Conservation (phyloP, 30 jellyfish, hydroid and myxozoan genomes). For the Phacellophora camtschatica region DNA sequence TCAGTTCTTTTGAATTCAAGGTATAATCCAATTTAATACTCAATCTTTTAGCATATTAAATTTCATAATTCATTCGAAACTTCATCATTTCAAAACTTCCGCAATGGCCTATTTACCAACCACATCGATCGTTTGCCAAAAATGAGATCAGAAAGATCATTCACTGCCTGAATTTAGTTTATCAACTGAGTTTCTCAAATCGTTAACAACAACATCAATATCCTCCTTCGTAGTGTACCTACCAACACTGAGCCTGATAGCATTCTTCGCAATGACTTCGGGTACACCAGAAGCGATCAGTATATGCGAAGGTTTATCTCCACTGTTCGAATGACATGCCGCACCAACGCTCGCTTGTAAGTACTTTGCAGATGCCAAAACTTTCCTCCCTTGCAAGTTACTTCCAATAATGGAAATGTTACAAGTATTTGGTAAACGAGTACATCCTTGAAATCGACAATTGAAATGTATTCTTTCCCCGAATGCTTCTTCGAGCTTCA, state of each 20-base stretch:
- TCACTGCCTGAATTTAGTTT: not conserved
- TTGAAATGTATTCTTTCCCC: constrained; percentile 45
- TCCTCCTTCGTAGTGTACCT: constrained; percentile 79
- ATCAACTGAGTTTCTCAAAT: constrained; percentile 44
- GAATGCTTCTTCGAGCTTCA: constrained; percentile 40
- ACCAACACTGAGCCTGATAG: constrained; percentile 90
- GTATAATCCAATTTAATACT: too few relatives aligned
- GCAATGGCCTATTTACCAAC: too few relatives aligned
- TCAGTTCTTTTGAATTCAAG: too few relatives aligned
- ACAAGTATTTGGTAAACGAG: constrained; percentile 87
- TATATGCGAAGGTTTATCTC: constrained; percentile 74
- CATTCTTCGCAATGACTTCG: constrained; percentile 71
- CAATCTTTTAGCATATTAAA: too few relatives aligned
- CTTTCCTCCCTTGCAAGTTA: constrained; percentile 60
- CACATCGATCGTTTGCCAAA: too few relatives aligned
- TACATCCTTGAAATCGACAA: constrained; percentile 19
- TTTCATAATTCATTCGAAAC: too few relatives aligned
- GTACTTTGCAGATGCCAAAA: constrained; percentile 30
- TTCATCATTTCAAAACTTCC: too few relatives aligned
- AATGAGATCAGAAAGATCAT: not conserved
- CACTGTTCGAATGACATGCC: constrained; percentile 90
- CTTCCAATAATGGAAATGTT: constrained; percentile 73
- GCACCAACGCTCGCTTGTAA: constrained; percentile 99
- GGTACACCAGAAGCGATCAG: constrained; percentile 87
- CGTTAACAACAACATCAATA: constrained; percentile 71